Evolutionary conservation across 2,888 invertebrate genomes (phyloP).

Genomic region (Griposia aprilina): DNA sequence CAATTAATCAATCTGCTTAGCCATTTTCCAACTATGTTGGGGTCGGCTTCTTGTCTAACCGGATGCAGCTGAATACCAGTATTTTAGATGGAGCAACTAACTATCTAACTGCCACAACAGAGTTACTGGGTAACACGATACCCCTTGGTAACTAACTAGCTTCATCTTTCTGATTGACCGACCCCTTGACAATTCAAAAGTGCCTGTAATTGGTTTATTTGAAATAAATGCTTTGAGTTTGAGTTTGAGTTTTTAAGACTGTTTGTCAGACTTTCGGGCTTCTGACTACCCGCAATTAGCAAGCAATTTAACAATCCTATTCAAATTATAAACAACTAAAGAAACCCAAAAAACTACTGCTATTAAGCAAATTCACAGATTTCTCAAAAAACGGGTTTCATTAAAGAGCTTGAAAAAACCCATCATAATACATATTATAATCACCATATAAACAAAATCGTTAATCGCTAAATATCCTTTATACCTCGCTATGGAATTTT

Average conservation of each 20-base stretch:
- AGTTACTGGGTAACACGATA: not conserved
- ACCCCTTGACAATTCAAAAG: too few relatives aligned
- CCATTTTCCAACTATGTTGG: not conserved
- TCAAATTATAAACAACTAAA: not conserved
- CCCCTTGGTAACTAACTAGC: not conserved
- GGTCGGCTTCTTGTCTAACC: not conserved
- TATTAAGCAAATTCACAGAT: not conserved
- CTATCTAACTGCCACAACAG: not conserved
- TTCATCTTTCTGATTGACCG: too few relatives aligned
- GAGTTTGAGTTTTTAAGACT: too few relatives aligned
- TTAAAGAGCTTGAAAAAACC: slow-evolving; percentile 17
- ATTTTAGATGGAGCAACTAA: not conserved
- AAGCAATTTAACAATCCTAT: not conserved
- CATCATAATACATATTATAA: slow-evolving; percentile 2
- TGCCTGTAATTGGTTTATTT: too few relatives aligned
- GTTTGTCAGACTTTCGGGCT: not conserved
- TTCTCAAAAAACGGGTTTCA: not conserved
- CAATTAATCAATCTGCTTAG: not conserved
- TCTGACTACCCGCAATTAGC: not conserved
- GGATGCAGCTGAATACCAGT: not conserved
- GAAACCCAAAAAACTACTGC: not conserved
- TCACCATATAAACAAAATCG: not conserved
- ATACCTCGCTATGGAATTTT: not conserved
- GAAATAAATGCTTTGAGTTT: too few relatives aligned
- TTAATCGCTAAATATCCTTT: not conserved